Conservation (phyloP, 2,113 vertebrate genomes). For the Peromyscus leucopus region DNA sequence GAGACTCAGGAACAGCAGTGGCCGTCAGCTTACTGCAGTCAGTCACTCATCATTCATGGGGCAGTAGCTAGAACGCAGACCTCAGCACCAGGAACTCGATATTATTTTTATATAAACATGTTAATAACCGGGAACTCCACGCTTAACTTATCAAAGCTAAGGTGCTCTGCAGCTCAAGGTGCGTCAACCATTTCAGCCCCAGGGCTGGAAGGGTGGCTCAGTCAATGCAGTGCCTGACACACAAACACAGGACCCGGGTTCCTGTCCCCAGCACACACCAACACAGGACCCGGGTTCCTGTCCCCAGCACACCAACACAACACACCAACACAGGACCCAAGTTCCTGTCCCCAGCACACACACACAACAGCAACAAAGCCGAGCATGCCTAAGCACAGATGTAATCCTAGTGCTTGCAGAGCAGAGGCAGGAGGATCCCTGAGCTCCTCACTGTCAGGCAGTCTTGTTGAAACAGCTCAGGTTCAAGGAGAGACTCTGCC, state of each 20-base stretch:
- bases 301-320: too few relatives aligned
- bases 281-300: too few relatives aligned
- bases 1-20: constrained; percentile 47
- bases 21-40: not conserved
- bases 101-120: constrained; percentile 23
- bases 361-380: not conserved
- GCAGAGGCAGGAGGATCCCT: not conserved
- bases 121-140: not conserved
- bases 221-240: not conserved
- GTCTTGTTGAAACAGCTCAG: not conserved
- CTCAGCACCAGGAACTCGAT: not conserved
- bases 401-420: not conserved
- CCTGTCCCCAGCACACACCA: too few relatives aligned
- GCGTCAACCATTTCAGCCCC: not conserved
- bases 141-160: constrained; percentile 54
- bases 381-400: not conserved
- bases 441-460: not conserved
- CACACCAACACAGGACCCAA: too few relatives aligned
- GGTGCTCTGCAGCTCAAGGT: constrained; percentile 27
- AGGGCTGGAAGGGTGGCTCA: not conserved
- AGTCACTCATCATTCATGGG: not conserved
- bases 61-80: not conserved
- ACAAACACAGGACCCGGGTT: accelerated
- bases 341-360: not conserved
- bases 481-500: not conserved